A percentile compares a stretch with the other conserved stretches of the same genome.
Evolutionary conservation across 1,140 invertebrate species (phyloP).

Genomic region (Muscidifurax raptorellus): DNA sequence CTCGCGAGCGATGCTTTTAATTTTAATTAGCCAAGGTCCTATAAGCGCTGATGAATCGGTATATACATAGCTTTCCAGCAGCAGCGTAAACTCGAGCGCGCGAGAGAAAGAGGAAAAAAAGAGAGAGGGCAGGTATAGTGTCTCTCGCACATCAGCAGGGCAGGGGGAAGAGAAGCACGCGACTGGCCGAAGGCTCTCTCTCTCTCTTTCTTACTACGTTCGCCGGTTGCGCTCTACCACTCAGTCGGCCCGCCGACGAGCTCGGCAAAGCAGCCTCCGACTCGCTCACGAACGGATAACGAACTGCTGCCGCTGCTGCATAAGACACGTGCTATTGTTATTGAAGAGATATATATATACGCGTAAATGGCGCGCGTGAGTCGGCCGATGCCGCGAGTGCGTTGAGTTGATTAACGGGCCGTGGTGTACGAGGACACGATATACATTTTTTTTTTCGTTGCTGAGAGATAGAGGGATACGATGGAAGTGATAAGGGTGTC

Average conservation of each 20-base stretch:
- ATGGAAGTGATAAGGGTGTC: conserved; percentile 13
- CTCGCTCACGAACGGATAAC: not conserved
- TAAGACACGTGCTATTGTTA: too few relatives aligned
- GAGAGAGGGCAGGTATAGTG: not conserved
- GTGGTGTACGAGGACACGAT: not conserved
- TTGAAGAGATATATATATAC: too few relatives aligned
- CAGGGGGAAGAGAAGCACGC: conserved; percentile 17
- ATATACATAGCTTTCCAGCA: too few relatives aligned
- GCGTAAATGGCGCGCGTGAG: not conserved
- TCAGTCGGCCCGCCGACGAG: conserved; percentile 55
- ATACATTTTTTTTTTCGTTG: too few relatives aligned
- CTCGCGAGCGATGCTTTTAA: too few relatives aligned
- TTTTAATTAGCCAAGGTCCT: too few relatives aligned
- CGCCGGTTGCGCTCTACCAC: conserved; percentile 46
- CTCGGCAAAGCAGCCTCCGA: conserved; percentile 30
- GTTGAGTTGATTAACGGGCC: not conserved
- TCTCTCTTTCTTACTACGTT: conserved; percentile 19
- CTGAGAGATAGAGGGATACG: not conserved
- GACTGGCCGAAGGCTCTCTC: conserved; percentile 45
- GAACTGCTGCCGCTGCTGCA: not conserved
- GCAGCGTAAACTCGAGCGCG: too few relatives aligned
- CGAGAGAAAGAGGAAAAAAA: not conserved
- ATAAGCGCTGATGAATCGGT: too few relatives aligned
- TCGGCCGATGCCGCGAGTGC: not conserved
- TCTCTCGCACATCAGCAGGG: conserved; percentile 23